phyloP scores from a whole-genome alignment of 2,113 vertebrate genomes.

The Xiphorhynchus elegans region DNA sequence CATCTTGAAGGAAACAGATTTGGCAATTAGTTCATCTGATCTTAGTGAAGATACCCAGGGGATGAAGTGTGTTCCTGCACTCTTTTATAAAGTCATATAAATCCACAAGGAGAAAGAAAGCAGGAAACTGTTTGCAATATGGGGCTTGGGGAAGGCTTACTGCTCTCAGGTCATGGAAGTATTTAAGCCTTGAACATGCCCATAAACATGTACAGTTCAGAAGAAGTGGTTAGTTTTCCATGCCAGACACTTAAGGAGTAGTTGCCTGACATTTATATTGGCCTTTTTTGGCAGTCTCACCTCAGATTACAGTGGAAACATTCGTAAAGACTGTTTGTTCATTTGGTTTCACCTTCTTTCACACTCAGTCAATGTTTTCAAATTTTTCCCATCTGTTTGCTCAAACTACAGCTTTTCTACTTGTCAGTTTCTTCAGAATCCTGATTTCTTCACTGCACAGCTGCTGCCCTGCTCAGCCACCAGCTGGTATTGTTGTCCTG shows the following conservation, averaged over 20 bases:
- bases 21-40: background rate
- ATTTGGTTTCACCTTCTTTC: background rate
- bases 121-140: background rate
- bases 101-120: background rate
- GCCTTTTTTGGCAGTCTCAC: background rate
- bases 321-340: background rate
- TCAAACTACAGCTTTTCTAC: background rate
- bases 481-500: background rate
- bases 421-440: conserved; percentile 12
- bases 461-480: background rate
- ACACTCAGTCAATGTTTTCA: background rate
- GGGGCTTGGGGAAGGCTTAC: background rate
- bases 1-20: background rate
- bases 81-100: background rate
- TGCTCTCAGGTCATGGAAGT: background rate
- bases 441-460: background rate
- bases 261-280: background rate
- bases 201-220: background rate
- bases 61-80: background rate
- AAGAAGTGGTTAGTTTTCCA: background rate
- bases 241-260: background rate
- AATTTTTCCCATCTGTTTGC: background rate
- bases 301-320: background rate
- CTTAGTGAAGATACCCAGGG: background rate
- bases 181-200: background rate